These are phyloP conservation scores for Perca schrenkii DNA, from an alignment of 2,113 vertebrate genomes.

Conservation along the genomic window DNA sequence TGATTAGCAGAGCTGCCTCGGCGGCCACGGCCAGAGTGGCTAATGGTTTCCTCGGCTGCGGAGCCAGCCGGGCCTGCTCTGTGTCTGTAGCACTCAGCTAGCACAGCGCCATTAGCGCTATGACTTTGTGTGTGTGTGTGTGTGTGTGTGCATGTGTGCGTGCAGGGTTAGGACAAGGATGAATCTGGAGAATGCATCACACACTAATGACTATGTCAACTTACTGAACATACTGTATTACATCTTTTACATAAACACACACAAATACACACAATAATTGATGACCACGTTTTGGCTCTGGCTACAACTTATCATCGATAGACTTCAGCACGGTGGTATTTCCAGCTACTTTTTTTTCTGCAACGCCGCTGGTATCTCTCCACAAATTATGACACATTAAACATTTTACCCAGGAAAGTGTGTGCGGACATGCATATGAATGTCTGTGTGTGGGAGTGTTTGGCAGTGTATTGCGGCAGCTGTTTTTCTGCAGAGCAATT, in stretches of 20 bases:
- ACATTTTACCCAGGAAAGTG: slow-evolving; percentile 35
- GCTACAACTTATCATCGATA: background rate
- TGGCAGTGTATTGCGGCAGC: slow-evolving; percentile 52
- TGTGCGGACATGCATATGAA: slow-evolving; percentile 18
- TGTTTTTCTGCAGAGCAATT: slow-evolving; percentile 39
- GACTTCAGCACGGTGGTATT: background rate
- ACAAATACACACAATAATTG: slow-evolving; percentile 7
- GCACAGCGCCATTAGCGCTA: slow-evolving; percentile 31
- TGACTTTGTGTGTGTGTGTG: background rate
- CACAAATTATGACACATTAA: slow-evolving; percentile 28
- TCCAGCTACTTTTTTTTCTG: slow-evolving; percentile 3
- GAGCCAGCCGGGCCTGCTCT: slow-evolving; percentile 54
- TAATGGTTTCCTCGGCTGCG: slow-evolving; percentile 66
- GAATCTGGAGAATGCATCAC: slow-evolving; percentile 39
- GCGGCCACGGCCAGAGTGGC: slow-evolving; percentile 29
- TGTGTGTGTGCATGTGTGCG: slow-evolving; percentile 1
- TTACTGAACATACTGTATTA: slow-evolving; percentile 30
- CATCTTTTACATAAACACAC: slow-evolving; percentile 39
- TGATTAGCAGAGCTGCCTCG: slow-evolving; percentile 56
- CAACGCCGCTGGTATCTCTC: background rate
- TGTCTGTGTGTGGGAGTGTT: slow-evolving; percentile 24
- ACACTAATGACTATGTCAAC: slow-evolving; percentile 42
- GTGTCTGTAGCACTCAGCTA: slow-evolving; percentile 62
- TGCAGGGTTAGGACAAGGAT: slow-evolving; percentile 16
- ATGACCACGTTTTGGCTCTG: background rate